Conservation (phyloP, 1,140 invertebrate genomes). For the Drosophila albomicans region DNA sequence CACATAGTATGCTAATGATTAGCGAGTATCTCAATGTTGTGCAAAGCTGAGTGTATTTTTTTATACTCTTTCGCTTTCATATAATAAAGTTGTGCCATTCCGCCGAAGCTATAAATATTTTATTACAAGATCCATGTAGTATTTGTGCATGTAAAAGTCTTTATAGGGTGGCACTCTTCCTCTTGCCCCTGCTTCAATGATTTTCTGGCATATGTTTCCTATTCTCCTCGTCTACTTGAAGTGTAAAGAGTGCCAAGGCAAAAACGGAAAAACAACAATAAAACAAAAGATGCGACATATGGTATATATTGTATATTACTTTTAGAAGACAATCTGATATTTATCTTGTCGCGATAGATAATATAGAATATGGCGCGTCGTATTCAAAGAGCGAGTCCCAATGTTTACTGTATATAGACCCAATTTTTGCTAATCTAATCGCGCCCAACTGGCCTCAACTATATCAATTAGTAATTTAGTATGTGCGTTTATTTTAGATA, state of each 20-base stretch:
- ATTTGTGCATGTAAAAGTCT: neutral
- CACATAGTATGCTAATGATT: neutral
- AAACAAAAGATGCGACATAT: conserved; percentile 8
- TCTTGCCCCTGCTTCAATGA: neutral
- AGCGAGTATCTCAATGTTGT: no score
- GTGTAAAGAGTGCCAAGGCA: conserved; percentile 1
- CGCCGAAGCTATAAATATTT: conserved; percentile 32
- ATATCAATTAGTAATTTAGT: conserved; percentile 54
- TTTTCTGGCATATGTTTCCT: conserved; percentile 11
- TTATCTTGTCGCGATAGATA: conserved; percentile 62
- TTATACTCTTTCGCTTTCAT: neutral
- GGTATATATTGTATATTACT: conserved; percentile 9
- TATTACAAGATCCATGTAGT: conserved; percentile 28
- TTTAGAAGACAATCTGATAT: conserved; percentile 50
- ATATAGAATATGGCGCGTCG: conserved; percentile 3
- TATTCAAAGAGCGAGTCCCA: neutral
- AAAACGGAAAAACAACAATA: neutral
- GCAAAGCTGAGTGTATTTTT: neutral
- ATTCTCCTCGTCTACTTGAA: neutral
- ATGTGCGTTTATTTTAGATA: conserved; percentile 48
- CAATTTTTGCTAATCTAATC: conserved; percentile 76
- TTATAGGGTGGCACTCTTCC: neutral
- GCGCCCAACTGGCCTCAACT: conserved; percentile 13
- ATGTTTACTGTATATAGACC: conserved; percentile 15
- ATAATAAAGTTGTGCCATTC: conserved; percentile 27